Conservation (phyloP, 2,888 invertebrate genomes). For the Galeopsomyia nigrocyanea region DNA sequence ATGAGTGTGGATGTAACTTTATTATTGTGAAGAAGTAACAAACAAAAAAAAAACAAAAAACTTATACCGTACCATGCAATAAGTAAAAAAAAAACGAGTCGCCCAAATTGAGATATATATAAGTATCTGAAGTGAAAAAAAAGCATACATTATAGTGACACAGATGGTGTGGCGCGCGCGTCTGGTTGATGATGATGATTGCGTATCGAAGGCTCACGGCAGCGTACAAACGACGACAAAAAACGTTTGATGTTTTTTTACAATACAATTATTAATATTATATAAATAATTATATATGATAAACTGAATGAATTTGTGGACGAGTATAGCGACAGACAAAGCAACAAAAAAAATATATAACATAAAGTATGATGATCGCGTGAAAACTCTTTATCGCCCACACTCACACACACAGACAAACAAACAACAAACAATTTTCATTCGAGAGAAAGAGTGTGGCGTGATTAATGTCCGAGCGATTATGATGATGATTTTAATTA, state of each 20-base stretch:
- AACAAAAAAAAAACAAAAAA: slow-evolving; percentile 5
- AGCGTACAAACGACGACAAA: slow-evolving; percentile 50
- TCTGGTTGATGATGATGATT: slow-evolving; percentile 21
- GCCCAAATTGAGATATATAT: slow-evolving; percentile 3
- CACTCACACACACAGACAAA: no score
- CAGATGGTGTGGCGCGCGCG: slow-evolving; percentile 15
- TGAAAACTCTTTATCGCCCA: no score
- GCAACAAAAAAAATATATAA: background rate
- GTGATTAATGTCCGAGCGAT: no score
- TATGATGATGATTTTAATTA: slow-evolving; percentile 45
- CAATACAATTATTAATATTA: slow-evolving; percentile 15
- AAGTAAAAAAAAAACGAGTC: background rate
- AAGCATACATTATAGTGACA: background rate
- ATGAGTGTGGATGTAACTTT: slow-evolving; percentile 21
- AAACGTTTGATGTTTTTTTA: slow-evolving; percentile 51
- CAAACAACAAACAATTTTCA: no score
- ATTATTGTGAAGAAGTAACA: slow-evolving; percentile 20
- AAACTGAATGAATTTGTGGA: slow-evolving; percentile 8
- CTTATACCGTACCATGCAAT: background rate
- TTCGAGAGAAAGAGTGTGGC: no score
- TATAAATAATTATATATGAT: slow-evolving; percentile 24
- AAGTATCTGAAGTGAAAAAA: no score
- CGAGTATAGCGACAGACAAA: background rate
- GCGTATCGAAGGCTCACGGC: slow-evolving; percentile 53
- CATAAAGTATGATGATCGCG: no score